Base-by-base conservation (phyloP, 2,113 vertebrate species). In the Rhabdomys dilectus region DNA sequence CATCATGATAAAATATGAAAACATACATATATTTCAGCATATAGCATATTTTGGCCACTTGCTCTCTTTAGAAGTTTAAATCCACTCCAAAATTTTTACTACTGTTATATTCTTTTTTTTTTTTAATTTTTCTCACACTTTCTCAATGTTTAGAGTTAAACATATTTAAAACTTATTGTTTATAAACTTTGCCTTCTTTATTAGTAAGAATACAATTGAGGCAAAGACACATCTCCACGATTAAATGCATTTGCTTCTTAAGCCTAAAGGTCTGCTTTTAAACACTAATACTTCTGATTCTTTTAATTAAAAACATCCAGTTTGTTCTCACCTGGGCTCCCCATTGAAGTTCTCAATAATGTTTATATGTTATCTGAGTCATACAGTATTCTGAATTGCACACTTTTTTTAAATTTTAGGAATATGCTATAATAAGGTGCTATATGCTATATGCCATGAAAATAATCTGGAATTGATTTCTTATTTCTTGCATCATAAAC, bases 31-130 rank as follows among this genome's bases (percentile, higher is more conserved):
- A 11, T 31, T 66, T 58, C 48, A 73, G 22, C 36, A 19, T 7
- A 1, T 2, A 76, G 3, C 4, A 0, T 0, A 7, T 89, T 90
- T 64, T 13, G 16, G 4, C 4, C 21, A 53, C 8, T n/a, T 7
- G 16, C 13, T 39, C 5, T 39, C 80, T 58, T 29, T 12, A 73
- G 8, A 68, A 68, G 34, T 53, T 53, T 36, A 56, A 7, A 19
- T 7, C 34, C 1, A 56, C 13, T 73, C 13, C 31, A 17, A 21
- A 8, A 21, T 26, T 15, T 72, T 1, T 53, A 36, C 45, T 36
- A 24, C 12, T 88, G 10, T 8, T 4, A 29, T 22, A 34, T 31
- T 48, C 7, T 34, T 64, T 19, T 11, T 51, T 36, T 68, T 2
- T 72, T n/a, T 39, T 15, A 39, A 34, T 68, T 73, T 77, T 16